phyloP scores from a whole-genome alignment of 1,140 invertebrate species.

The Chrysomallon squamiferum region DNA sequence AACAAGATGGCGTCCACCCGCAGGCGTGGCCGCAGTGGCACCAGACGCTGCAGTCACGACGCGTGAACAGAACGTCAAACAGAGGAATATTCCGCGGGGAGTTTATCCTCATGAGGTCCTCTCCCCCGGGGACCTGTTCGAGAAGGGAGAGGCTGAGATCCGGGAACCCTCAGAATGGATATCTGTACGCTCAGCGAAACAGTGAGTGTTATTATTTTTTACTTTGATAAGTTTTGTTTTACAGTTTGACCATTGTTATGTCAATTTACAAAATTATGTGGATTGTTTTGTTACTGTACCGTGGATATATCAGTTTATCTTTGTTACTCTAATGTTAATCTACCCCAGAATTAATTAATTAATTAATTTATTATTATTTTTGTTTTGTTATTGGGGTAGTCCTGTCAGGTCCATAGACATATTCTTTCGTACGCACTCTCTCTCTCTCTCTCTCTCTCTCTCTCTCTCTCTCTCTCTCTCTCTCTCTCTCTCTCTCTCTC shows the following conservation, averaged over 20 bases:
- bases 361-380: no score
- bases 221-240: not conserved
- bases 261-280: no score
- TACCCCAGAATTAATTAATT: no score
- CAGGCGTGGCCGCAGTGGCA: slow-evolving; percentile 18
- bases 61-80: slow-evolving; percentile 5
- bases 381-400: no score
- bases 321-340: no score
- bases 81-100: slow-evolving; percentile 21
- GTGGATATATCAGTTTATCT: no score
- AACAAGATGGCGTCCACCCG: not conserved
- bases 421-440: no score
- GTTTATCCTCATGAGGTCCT: slow-evolving; percentile 17
- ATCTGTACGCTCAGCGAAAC: slow-evolving; percentile 24
- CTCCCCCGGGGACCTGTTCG: slow-evolving; percentile 7
- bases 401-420: no score
- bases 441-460: no score
- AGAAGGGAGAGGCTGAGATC: not conserved
- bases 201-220: slow-evolving; percentile 11
- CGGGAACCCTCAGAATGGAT: slow-evolving; percentile 8
- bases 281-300: no score
- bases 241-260: not conserved
- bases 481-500: no score
- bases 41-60: slow-evolving; percentile 5
- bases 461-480: no score